These are phyloP conservation scores for Cacoxenus indagator DNA, from an alignment of 2,888 invertebrate species.

Conservation along the genomic window DNA sequence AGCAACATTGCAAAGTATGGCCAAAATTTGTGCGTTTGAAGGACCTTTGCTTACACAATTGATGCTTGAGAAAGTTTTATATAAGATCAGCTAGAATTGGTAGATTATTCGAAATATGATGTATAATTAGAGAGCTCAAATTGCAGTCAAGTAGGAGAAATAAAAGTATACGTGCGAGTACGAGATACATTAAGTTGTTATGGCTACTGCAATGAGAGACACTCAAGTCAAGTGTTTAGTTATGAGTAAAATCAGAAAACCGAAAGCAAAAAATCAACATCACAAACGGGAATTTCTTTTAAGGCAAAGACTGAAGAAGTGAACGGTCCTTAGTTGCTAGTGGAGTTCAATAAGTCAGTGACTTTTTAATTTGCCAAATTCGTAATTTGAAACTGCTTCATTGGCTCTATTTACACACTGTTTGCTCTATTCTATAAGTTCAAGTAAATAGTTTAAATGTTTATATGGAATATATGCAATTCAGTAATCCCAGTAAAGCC, in stretches of 20 bases:
- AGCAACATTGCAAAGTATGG: not conserved
- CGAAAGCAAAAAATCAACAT: not conserved
- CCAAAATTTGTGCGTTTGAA: not conserved
- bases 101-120: not conserved
- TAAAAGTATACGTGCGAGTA: not conserved
- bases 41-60: not conserved
- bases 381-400: no score
- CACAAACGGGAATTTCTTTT: no score
- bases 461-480: no score
- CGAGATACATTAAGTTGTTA: not conserved
- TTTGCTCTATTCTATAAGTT: no score
- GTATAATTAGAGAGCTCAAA: not conserved
- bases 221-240: not conserved
- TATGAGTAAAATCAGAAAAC: not conserved
- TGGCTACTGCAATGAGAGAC: no score
- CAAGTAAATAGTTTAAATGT: no score
- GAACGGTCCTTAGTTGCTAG: no score
- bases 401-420: no score
- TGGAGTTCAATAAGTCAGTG: no score
- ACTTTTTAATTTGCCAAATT: no score
- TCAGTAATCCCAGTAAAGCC: no score
- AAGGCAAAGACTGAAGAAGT: no score
- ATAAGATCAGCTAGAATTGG: not conserved
- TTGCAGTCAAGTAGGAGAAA: not conserved
- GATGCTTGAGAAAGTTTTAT: not conserved